These are phyloP conservation scores for Spodoptera exigua DNA, from an alignment of 2,888 invertebrate genomes.

Conservation along the genomic window DNA sequence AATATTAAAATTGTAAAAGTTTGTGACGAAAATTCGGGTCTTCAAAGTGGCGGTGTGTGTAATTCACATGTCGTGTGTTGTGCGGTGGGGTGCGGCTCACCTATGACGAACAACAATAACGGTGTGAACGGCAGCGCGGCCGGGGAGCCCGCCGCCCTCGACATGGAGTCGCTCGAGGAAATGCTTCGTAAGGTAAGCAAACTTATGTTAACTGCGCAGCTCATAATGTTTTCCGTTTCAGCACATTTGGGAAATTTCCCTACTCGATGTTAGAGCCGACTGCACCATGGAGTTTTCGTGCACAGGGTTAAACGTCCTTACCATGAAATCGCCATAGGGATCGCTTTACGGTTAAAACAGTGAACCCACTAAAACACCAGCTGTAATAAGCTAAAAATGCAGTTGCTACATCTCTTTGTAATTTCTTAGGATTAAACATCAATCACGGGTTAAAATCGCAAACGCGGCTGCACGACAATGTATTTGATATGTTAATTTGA, in stretches of 20 bases:
- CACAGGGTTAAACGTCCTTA: too few relatives aligned
- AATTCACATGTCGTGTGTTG: slow-evolving; percentile 23
- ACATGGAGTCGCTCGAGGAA: slow-evolving; percentile 94
- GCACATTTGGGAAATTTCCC: slow-evolving; percentile 36
- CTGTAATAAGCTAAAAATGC: too few relatives aligned
- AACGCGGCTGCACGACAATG: too few relatives aligned
- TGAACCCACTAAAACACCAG: too few relatives aligned
- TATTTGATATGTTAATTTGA: too few relatives aligned
- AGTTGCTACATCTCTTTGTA: too few relatives aligned
- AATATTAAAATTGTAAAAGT: slow-evolving; percentile 32
- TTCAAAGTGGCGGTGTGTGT: slow-evolving; percentile 62
- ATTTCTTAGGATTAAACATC: too few relatives aligned
- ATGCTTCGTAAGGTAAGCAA: slow-evolving; percentile 93
- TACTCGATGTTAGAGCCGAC: too few relatives aligned
- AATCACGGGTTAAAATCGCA: too few relatives aligned
- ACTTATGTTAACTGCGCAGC: slow-evolving; percentile 47
- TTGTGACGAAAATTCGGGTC: slow-evolving; percentile 35
- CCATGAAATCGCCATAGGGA: too few relatives aligned
- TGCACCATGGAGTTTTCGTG: too few relatives aligned
- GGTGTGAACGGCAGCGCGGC: slow-evolving; percentile 89
- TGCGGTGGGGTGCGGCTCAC: slow-evolving; percentile 78
- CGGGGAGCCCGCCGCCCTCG: slow-evolving; percentile 90
- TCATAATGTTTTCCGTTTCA: slow-evolving; percentile 41
- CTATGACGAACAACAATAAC: slow-evolving; percentile 91
- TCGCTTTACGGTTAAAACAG: too few relatives aligned